Conservation (phyloP, 2,113 vertebrate genomes). For the Chionis minor region DNA sequence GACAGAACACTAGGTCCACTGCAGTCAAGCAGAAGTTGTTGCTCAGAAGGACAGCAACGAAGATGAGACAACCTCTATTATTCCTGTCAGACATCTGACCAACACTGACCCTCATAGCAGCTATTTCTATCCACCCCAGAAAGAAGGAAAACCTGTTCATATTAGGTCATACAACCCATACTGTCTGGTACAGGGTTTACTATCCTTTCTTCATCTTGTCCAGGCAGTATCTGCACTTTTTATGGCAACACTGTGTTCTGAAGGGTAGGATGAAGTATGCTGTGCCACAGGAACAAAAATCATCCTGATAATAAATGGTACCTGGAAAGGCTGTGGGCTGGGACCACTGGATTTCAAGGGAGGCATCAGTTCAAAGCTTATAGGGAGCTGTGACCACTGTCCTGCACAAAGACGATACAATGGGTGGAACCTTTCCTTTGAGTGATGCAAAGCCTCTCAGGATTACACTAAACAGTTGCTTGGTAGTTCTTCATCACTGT, state of each 20-base stretch:
- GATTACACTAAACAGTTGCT: not conserved
- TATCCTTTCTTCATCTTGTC: not conserved
- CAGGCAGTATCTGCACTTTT: not conserved
- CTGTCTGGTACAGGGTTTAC: not conserved
- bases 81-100: not conserved
- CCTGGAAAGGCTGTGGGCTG: not conserved
- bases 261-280: not conserved
- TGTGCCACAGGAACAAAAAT: not conserved
- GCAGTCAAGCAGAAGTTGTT: not conserved
- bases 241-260: not conserved
- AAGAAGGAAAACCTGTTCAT: not conserved
- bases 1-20: not conserved
- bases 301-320: not conserved
- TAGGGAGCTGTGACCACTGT: rapidly evolving
- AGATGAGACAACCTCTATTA: not conserved
- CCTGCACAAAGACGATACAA: not conserved
- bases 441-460: not conserved
- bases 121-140: not conserved
- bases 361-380: not conserved
- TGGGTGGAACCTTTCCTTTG: not conserved
- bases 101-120: not conserved
- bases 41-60: not conserved
- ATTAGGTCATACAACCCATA: not conserved
- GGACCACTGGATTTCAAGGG: not conserved
- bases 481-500: not conserved